phyloP scores from a whole-genome alignment of 2,888 invertebrate genomes.

The Ochlodes sylvanus region DNA sequence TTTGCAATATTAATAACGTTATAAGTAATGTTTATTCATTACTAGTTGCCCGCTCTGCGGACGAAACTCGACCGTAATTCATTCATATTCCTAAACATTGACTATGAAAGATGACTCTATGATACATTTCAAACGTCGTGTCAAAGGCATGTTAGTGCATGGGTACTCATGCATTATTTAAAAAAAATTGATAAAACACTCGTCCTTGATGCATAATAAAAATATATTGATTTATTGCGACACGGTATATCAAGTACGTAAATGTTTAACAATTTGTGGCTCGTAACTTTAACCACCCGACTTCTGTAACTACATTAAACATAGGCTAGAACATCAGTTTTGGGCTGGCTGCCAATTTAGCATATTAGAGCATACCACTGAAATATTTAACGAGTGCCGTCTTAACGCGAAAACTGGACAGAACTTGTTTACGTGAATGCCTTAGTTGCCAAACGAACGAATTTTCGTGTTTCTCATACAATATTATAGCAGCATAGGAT shows the following conservation, averaged over 20 bases:
- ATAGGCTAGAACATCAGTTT: constrained; percentile 22
- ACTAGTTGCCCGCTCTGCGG: too few relatives aligned
- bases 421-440: constrained; percentile 33
- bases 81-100: too few relatives aligned
- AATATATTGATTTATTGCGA: not conserved
- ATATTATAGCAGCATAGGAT: not conserved
- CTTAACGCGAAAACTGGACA: constrained; percentile 30
- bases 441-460: constrained; percentile 27
- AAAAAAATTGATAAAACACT: too few relatives aligned
- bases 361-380: constrained; percentile 32
- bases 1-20: too few relatives aligned
- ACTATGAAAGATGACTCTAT: too few relatives aligned
- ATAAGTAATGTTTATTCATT: too few relatives aligned
- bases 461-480: not conserved
- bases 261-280: constrained; percentile 3
- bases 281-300: constrained; percentile 18
- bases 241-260: not conserved
- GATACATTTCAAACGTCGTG: too few relatives aligned
- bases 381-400: constrained; percentile 35
- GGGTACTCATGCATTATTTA: too few relatives aligned
- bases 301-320: constrained; percentile 28
- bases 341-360: constrained; percentile 32
- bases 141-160: too few relatives aligned
- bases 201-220: too few relatives aligned
- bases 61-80: too few relatives aligned